Conservation (phyloP, 1,140 invertebrate genomes). For the Lanistes nyassanus region DNA sequence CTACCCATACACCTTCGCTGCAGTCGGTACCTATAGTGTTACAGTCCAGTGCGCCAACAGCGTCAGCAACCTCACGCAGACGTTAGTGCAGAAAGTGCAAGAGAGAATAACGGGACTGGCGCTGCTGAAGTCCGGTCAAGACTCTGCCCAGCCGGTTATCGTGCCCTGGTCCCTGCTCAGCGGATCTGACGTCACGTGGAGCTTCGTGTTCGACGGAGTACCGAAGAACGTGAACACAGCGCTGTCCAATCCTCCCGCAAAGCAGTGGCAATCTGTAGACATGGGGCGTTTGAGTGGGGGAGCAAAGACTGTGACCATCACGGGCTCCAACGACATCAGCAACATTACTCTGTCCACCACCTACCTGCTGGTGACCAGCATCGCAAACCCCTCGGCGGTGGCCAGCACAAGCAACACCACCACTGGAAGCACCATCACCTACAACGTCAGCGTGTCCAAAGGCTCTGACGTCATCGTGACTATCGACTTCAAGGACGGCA, state of each 20-base stretch:
- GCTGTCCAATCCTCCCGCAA: neutral
- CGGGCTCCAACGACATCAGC: slow-evolving; percentile 41
- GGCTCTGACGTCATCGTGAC: slow-evolving; percentile 50
- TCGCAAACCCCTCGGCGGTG: slow-evolving; percentile 20
- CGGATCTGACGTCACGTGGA: slow-evolving; percentile 33
- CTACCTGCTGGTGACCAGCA: slow-evolving; percentile 43
- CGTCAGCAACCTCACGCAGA: slow-evolving; percentile 21
- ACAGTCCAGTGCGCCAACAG: slow-evolving; percentile 41
- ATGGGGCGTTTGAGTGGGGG: neutral
- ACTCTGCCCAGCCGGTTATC: slow-evolving; percentile 12
- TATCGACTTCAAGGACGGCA: slow-evolving; percentile 46
- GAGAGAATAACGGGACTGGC: slow-evolving; percentile 37
- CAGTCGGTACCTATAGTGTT: slow-evolving; percentile 29
- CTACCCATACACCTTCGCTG: slow-evolving; percentile 27
- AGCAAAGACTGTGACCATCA: slow-evolving; percentile 32
- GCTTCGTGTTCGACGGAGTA: slow-evolving; percentile 32
- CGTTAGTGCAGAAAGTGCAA: slow-evolving; percentile 26
- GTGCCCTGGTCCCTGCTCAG: slow-evolving; percentile 34
- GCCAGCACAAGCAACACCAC: slow-evolving; percentile 21
- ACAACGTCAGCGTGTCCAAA: slow-evolving; percentile 30
- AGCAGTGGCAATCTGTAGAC: neutral
- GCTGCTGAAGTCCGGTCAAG: slow-evolving; percentile 34
- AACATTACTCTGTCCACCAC: slow-evolving; percentile 19
- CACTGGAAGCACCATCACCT: slow-evolving; percentile 24
- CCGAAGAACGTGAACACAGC: neutral